A percentile compares a stretch with the other conserved stretches of the same genome.
Evolutionary conservation across 2,797 vertebrate genomes (phyloP).

Genomic region (Sebastes steindachneri): DNA sequence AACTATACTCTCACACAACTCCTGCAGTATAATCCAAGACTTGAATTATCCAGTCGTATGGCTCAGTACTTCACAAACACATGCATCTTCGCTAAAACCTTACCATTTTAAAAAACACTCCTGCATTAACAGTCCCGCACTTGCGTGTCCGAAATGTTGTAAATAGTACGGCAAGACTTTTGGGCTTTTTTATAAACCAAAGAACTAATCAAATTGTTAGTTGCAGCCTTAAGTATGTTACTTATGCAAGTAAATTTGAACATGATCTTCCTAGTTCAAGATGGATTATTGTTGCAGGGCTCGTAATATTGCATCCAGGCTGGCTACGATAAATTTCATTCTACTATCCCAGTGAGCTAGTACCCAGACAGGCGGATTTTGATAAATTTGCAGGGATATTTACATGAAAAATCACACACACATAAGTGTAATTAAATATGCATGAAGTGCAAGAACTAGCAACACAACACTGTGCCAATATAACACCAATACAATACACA

Average conservation of each 20-base stretch:
- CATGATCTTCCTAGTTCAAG: background rate
- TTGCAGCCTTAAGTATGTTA: background rate
- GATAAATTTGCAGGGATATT: background rate
- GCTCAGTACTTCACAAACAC: too few species aligned
- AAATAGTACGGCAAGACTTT: too few species aligned
- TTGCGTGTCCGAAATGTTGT: too few species aligned
- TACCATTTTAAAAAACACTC: too few species aligned
- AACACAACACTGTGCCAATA: slow-evolving; percentile 8
- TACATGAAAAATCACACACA: slow-evolving; percentile 1
- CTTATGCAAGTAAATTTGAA: background rate
- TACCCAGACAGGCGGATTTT: background rate
- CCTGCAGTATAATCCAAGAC: too few species aligned
- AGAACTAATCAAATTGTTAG: too few species aligned
- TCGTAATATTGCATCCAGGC: background rate
- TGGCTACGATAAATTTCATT: background rate
- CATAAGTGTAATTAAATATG: slow-evolving; percentile 29
- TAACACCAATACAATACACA: slow-evolving; percentile 40
- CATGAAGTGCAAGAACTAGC: slow-evolving; percentile 34
- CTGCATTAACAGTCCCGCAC: too few species aligned
- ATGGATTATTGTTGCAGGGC: background rate
- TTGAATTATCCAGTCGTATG: too few species aligned
- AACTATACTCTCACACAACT: too few species aligned
- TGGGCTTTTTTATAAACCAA: too few species aligned
- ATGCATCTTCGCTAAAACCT: too few species aligned
- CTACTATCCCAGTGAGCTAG: background rate